phyloP scores from a whole-genome alignment of 2,888 invertebrate genomes.

The Idaea dimidiata region DNA sequence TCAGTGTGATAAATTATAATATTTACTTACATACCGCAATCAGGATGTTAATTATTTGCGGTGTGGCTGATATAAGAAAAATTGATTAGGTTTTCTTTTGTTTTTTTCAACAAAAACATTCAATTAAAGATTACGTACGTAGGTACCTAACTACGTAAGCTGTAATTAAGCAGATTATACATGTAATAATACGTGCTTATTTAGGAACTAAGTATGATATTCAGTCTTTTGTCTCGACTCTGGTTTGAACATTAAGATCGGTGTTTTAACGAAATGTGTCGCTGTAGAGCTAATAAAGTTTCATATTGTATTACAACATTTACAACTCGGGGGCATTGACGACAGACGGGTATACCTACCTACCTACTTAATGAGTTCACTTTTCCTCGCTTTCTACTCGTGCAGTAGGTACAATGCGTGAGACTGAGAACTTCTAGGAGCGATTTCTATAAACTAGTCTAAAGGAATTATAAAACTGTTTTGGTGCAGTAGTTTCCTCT shows the following conservation, averaged over 20 bases:
- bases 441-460: constrained; percentile 13
- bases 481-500: not conserved
- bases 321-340: not conserved
- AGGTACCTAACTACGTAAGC: not conserved
- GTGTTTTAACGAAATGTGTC: not conserved
- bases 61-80: not conserved
- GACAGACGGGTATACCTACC: not conserved
- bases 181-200: not conserved
- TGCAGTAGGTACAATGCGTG: constrained; percentile 6
- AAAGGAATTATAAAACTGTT: not conserved
- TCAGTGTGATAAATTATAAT: not conserved
- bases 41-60: not conserved
- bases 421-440: constrained; percentile 13
- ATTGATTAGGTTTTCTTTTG: not conserved
- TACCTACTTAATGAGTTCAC: constrained; percentile 8
- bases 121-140: not conserved
- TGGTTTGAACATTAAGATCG: not conserved
- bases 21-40: not conserved
- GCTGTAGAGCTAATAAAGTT: not conserved
- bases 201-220: not conserved
- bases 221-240: not conserved
- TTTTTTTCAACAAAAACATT: not conserved
- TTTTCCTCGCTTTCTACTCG: constrained; percentile 25
- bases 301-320: not conserved
- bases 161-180: not conserved